Base-by-base conservation (phyloP, 1,140 invertebrate genomes). In the Uloborus diversus region DNA sequence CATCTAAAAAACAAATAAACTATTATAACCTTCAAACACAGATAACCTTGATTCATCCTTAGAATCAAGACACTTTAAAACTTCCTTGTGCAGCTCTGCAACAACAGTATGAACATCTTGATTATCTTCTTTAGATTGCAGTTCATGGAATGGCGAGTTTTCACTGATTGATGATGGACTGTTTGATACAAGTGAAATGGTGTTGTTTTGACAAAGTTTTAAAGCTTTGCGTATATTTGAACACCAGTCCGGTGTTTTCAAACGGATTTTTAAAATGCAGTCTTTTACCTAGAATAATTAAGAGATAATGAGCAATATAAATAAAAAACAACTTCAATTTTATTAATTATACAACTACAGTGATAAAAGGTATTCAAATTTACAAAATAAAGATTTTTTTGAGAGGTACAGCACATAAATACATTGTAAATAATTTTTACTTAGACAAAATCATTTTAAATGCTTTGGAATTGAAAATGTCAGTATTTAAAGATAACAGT, bases 231-330 rank as follows among this genome's bases (percentile, higher is more conserved):
- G 90, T 11, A 95, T 91, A 82, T 92, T 89, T 33, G 91, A 89
- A 35, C 92, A 89, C 96, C 96, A 98, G 81, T 95, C 90, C 1
- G 91, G 90, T 0, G 94, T 94, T 86, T 94, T 96, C 1, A 97
- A 87, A n/a, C 90, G 88, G 13, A 97, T 89, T 49, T 88, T 88
- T 5, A 97, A 87, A 4, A 89, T 87, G 80, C 92, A 89, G 4
- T 92, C 92, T 81, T 90, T 91, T 35, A 95, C 89, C 85, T 92
- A 86, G 3, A 88, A 85, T 66, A 80, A n/a, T n/a, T n/a, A n/a
- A n/a, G 13, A 53, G 17, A 14, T n/a, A 42, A 42, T 42, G n/a
- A n/a, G n/a, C n/a, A n/a, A n/a, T n/a, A n/a, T n/a, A n/a, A n/a
- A n/a, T n/a, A n/a, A n/a, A n/a, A n/a, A n/a, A n/a, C n/a, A n/a